Base-by-base conservation (phyloP, 2,797 vertebrate genomes). In the Sibirionetta formosa region DNA sequence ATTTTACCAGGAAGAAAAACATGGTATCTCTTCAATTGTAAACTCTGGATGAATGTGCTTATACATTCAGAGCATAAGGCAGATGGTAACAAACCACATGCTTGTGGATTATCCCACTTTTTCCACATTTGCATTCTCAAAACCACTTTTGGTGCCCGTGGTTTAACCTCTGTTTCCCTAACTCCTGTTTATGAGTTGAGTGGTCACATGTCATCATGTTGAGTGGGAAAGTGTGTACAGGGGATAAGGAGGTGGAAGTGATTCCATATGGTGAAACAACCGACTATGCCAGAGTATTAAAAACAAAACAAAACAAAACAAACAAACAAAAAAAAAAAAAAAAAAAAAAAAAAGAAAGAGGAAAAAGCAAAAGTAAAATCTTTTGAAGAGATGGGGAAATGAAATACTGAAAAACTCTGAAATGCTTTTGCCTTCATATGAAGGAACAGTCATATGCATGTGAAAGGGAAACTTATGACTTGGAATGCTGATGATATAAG, bases 151-250 rank as follows among this genome's bases (percentile, higher is more conserved):
- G 90, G 95, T 97, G 96, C 95, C 97, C 94, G 96, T 97, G 98
- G 98, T 98, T 97, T 98, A 98, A 98, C 96, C 96, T 98, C 97
- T 96, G 95, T 97, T 98, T 98, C 97, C 96, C 97, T 97, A 97
- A 97, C 93, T 97, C 95, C 93, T 97, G 83, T 98, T 97, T 98
- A 97, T 97, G 97, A 97, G 96, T 97, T 77, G 94, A 97, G 97
- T 54, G 96, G 97, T 97, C 98, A 96, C 96, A 94, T 96, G 97
- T 96, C 97, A 96, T 94, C 97, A 91, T 96, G 92, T 94, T 93
- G 97, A 98, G 93, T 97, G 96, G 96, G 89, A 94, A 97, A 97
- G 96, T 94, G 96, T 96, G 96, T 97, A 93, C 90, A 94, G 68
- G 90, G 96, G 86, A 92, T 95, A 97, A 97, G 93, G 94, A 93